Evolutionary conservation across 2,113 vertebrate genomes (phyloP).

Genomic region (Larimichthys crocea): DNA sequence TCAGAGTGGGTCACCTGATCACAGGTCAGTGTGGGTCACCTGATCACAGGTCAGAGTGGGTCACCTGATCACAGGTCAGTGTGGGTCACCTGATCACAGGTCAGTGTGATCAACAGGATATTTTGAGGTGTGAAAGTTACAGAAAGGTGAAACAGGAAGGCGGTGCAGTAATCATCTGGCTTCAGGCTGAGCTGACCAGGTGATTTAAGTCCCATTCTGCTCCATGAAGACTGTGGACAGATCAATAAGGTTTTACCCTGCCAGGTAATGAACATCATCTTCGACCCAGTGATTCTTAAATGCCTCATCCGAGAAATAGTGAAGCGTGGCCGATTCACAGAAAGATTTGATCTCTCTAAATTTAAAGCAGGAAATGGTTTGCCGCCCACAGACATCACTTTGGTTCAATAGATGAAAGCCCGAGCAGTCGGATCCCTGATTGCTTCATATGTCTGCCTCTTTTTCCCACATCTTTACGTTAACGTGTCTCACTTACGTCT

Average conservation of each 20-base stretch:
- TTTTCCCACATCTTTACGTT: neutral
- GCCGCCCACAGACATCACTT: neutral
- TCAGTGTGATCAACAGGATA: too few species aligned
- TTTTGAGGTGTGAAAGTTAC: too few species aligned
- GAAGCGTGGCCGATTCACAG: neutral
- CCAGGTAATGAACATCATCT: slow-evolving; percentile 49
- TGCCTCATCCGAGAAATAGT: neutral
- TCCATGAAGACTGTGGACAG: slow-evolving; percentile 14
- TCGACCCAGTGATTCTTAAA: slow-evolving; percentile 34
- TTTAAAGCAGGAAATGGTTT: slow-evolving; percentile 30
- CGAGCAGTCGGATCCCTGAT: neutral
- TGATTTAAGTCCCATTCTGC: slow-evolving; percentile 39
- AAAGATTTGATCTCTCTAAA: neutral
- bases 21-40: too few species aligned
- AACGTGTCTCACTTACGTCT: slow-evolving; percentile 16
- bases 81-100: too few species aligned
- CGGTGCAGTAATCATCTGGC: neutral
- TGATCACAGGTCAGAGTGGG: too few species aligned
- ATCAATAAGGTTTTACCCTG: slow-evolving; percentile 31
- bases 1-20: too few species aligned
- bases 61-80: too few species aligned
- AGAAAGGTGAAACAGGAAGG: neutral
- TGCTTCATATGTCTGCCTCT: neutral
- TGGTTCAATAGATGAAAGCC: slow-evolving; percentile 15
- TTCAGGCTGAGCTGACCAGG: neutral